Base-by-base conservation (phyloP, 2,797 vertebrate genomes). In the Phoebastria nigripes region DNA sequence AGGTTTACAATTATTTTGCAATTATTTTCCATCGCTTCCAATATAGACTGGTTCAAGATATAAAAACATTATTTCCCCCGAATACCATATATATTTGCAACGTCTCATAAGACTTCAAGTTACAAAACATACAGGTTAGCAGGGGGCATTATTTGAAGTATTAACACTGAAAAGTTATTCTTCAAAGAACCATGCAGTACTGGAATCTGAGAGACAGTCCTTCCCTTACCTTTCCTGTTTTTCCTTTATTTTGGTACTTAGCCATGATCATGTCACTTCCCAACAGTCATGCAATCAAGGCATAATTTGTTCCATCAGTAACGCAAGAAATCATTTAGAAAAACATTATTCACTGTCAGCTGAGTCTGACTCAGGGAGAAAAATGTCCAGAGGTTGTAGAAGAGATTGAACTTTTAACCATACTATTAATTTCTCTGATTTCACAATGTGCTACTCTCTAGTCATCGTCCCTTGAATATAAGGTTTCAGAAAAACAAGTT, bases 341-440 rank as follows among this genome's bases (percentile, higher is more conserved):
- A 94, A 85, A 71, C 26, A 73, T 87, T 89, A 73, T 93, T 92
- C 76, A 89, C 49, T 82, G 16, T 74, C 91, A 87, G 65, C 37
- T 56, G 76, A 94, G 29, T 49, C 56, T 89, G 92, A 97, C 70
- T 83, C 41, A 70, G 70, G 49, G 37, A 42, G 82, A 74, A 94
- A 85, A 73, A 39, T 15, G 42, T 69, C 65, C 82, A 93, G 62
- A 92, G 67, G 33, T 63, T 93, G 58, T 51, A 76, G 62, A 78
- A 88, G 37, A 92, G 70, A 51, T 4, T 54, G 22, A 92, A 81
- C 55, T 89, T 94, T 47, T 37, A 89, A 86, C 74, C 42, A 51
- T 22, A 44, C 21, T 29, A 46, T 55, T 91, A 52, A 94, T 90
- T 87, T 59, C 31, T 67, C 25, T 79, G n/a, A 73, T 86, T 83